Base-by-base conservation (phyloP, 2,113 vertebrate species). In the Cryptotis parvus region DNA sequence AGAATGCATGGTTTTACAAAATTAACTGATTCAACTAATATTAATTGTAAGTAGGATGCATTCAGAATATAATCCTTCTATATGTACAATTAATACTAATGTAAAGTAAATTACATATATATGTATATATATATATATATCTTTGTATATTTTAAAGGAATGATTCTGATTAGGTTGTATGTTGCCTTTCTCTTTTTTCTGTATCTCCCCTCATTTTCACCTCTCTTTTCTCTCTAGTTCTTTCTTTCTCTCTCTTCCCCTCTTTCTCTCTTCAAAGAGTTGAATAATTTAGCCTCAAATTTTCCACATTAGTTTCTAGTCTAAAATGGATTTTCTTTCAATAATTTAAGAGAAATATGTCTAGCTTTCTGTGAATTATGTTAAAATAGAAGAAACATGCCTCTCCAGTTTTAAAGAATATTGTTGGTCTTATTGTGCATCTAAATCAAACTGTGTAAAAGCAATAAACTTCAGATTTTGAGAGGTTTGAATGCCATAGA, bases 271-370 rank as follows among this genome's bases (percentile, higher is more conserved):
- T 91, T 95, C 68, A 45, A 94, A 91, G 87, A 68, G 33, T 91
- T 75, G 68, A 84, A 93, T 92, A 39, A 93, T 81, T 91, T 96
- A 76, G 18, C 58, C 69, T 96, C 83, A 95, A 87, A 87, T 89
- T 96, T 95, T 97, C 93, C 95, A 94, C 77, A 95, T 94, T 93
- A 89, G 20, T 87, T 88, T 95, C 94, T 95, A 83, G 73, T 90
- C 83, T 91, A 94, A 96, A 95, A 87, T 93, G 86, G 90, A 97
- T 95, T 93, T 95, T 96, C 86, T 95, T 94, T 93, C 91, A 86
- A 95, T 92, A 70, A 80, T 49, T 93, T 92, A 91, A 90, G 83
- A 33, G 95, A 94, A 90, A 94, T 92, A 63, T 92, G 89, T 84
- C 87, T 81, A 95, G 87, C 81, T 94, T 81, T 92, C 94, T 94